Base-by-base conservation (phyloP, 2,113 vertebrate species). In the Odontophorus gujanensis region DNA sequence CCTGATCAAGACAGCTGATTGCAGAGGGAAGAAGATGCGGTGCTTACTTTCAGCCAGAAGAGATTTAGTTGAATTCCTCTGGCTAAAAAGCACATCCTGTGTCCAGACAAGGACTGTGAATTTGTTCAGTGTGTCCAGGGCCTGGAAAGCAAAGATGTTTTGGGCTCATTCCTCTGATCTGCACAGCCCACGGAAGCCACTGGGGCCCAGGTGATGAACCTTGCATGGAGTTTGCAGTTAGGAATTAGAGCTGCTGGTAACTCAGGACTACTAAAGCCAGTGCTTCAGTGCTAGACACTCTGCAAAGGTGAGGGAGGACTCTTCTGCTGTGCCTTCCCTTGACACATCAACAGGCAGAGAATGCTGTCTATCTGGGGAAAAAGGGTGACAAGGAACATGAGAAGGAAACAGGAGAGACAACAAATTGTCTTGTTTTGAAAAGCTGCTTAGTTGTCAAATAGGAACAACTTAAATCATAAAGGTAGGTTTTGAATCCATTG, bases 331-430 rank as follows among this genome's bases (percentile, higher is more conserved):
- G 32, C 26, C 21, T 55, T 90, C 63, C 19, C 21, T 61, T 34
- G 8, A 25, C n/a, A 59, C 17, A 57, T 14, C 2, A 0, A 34
- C 28, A 28, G 0, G 7, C 24, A 43, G 5, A 11, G 13, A 63
- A 81, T 88, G 25, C 6, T 50, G 3, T 55, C 53, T 55, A 22
- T 30, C 63, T 48, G 8, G 4, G 12, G 5, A 24, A 79, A 63
- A 63, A 26, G 43, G 11, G 6, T 34, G 18, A 12, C 4, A 4
- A 93, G 47, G 15, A 79, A 59, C 2, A 6, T 24, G 11, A 3
- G 15, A 79, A 68, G 13, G 36, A 88, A 68, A 30, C 12, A 43
- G 30, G 15, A 77, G 4, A 19, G 5, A 22, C 16, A 76, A 47
- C 26, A 63, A 34, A 6, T 34, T 48, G 13, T 50, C 38, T 40